Conservation (phyloP, 2,888 invertebrate genomes). For the Zaprionus obscuricornis region DNA sequence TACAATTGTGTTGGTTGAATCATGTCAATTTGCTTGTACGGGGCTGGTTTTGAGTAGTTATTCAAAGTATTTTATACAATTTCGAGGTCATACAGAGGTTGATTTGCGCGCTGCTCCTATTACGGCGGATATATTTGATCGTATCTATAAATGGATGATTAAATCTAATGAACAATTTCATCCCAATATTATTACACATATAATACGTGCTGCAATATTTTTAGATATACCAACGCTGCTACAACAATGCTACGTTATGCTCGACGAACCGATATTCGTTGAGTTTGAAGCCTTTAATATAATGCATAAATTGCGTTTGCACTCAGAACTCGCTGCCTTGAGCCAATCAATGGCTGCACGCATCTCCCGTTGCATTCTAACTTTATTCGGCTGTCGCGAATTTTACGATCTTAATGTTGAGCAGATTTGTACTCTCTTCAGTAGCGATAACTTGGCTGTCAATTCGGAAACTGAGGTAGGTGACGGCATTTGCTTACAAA, state of each 20-base stretch:
- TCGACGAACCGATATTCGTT: neutral
- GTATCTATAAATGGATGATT: slow-evolving; percentile 30
- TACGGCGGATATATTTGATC: slow-evolving; percentile 5
- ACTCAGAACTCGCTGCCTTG: neutral
- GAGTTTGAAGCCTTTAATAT: slow-evolving; percentile 34
- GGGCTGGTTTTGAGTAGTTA: slow-evolving; percentile 4
- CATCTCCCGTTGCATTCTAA: slow-evolving; percentile 10
- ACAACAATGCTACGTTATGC: slow-evolving; percentile 4
- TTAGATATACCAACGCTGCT: slow-evolving; percentile 18
- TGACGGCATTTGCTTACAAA: neutral
- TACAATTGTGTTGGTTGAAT: slow-evolving; percentile 9
- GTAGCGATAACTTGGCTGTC: slow-evolving; percentile 25
- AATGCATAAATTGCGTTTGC: neutral
- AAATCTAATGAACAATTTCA: neutral
- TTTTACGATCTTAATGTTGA: slow-evolving; percentile 15
- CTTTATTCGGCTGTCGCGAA: slow-evolving; percentile 14
- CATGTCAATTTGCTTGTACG: slow-evolving; percentile 14
- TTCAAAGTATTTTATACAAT: slow-evolving; percentile 9
- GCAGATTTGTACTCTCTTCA: slow-evolving; percentile 21
- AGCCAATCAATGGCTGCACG: slow-evolving; percentile 14
- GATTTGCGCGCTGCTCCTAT: slow-evolving; percentile 10
- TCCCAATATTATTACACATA: neutral
- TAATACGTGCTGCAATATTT: slow-evolving; percentile 8
- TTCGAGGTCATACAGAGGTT: neutral
- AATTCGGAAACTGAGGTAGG: slow-evolving; percentile 47